Conservation (phyloP, 1,140 invertebrate species). For the Tetramorium alpestre region DNA sequence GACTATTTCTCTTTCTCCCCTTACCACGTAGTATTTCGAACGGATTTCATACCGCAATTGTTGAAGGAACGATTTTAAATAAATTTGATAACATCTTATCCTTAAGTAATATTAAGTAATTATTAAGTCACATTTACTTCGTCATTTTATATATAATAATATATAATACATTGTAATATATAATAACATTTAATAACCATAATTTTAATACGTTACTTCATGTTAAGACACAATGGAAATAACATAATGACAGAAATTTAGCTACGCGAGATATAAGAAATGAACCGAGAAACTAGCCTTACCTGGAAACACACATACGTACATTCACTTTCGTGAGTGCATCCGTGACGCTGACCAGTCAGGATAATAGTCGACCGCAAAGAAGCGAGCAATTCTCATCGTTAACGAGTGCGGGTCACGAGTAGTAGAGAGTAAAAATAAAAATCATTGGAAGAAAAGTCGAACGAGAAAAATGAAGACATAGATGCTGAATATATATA, state of each 20-base stretch:
- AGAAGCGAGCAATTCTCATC: conserved; percentile 14
- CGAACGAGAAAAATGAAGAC: conserved; percentile 16
- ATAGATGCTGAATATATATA: conserved; percentile 1
- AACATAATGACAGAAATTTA: not conserved
- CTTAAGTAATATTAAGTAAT: not conserved
- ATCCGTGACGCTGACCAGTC: conserved; percentile 13
- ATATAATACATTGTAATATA: too few relatives aligned
- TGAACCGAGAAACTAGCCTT: conserved; percentile 9
- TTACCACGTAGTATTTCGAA: conserved; percentile 3
- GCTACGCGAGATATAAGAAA: conserved; percentile 2
- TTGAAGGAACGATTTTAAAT: not conserved
- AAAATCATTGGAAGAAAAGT: conserved; percentile 53
- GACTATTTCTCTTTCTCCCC: conserved; percentile 56
- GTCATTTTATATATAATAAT: not conserved
- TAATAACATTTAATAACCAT: not conserved
- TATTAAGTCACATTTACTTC: not conserved
- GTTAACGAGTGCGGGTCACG: conserved; percentile 63
- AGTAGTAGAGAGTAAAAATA: conserved; percentile 38
- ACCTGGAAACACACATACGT: not conserved
- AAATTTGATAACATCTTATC: not conserved
- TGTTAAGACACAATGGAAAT: not conserved
- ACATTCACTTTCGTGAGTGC: not conserved
- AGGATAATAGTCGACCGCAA: conserved; percentile 43
- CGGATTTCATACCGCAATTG: conserved; percentile 36
- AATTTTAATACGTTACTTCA: not conserved